A percentile compares a stretch with the other conserved stretches of the same genome.
phyloP scores from a whole-genome alignment of 2,888 invertebrate genomes.

The Meandrusa payeni region DNA sequence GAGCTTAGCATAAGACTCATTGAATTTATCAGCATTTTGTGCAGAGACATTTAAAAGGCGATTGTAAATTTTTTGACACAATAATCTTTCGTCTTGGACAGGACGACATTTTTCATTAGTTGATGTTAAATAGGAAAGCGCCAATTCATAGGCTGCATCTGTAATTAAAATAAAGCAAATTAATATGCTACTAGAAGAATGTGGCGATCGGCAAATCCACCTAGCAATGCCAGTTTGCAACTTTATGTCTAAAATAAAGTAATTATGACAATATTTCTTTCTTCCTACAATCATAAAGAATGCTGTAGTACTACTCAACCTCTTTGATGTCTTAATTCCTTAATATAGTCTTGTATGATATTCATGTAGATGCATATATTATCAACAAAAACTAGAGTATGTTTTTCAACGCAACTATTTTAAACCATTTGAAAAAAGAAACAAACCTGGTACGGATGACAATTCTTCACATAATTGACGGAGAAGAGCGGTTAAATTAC shows the following conservation, averaged over 20 bases:
- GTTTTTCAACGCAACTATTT: slow-evolving; percentile 17
- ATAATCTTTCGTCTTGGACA: slow-evolving; percentile 58
- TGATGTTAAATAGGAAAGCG: slow-evolving; percentile 66
- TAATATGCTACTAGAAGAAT: too few relatives aligned
- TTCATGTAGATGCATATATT: slow-evolving; percentile 38
- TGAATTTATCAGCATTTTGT: slow-evolving; percentile 68
- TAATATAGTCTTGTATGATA: slow-evolving; percentile 45
- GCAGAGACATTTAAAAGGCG: slow-evolving; percentile 48
- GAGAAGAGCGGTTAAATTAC: slow-evolving; percentile 54
- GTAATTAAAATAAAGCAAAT: slow-evolving; percentile 12
- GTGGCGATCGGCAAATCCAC: too few relatives aligned
- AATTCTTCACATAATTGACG: slow-evolving; percentile 65
- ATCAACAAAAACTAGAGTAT: slow-evolving; percentile 7
- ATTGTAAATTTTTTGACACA: slow-evolving; percentile 67
- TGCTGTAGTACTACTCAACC: neutral
- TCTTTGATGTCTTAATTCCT: slow-evolving; percentile 27
- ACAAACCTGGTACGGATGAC: slow-evolving; percentile 66
- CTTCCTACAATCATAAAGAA: too few relatives aligned
- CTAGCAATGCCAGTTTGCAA: too few relatives aligned
- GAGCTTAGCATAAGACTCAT: slow-evolving; percentile 67
- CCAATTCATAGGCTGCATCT: slow-evolving; percentile 73
- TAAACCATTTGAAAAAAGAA: slow-evolving; percentile 42
- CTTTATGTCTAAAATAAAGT: too few relatives aligned
- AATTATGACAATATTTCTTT: neutral
- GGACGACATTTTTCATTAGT: slow-evolving; percentile 50